A percentile compares a stretch with the other conserved stretches of the same genome.
phyloP scores from a whole-genome alignment of 2,888 invertebrate species.

The Pteria penguin region DNA sequence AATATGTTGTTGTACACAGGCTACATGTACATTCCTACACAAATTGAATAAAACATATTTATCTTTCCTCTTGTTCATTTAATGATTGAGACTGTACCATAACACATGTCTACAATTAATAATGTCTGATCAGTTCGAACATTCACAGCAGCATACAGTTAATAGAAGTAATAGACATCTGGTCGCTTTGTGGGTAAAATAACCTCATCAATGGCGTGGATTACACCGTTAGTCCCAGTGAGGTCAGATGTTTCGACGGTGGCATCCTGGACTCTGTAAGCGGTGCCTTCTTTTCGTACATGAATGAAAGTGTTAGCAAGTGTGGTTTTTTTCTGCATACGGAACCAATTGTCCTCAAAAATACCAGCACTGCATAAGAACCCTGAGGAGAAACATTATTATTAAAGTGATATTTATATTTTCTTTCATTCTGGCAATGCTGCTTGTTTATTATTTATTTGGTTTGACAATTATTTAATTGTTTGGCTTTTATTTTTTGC shows the following conservation, averaged over 20 bases:
- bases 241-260: conserved; percentile 82
- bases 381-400: conserved; percentile 54
- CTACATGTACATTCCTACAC: too few relatives aligned
- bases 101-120: too few relatives aligned
- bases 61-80: too few relatives aligned
- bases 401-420: not conserved
- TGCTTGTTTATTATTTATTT: too few relatives aligned
- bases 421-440: conserved; percentile 49
- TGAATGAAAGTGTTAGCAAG: conserved; percentile 66
- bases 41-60: too few relatives aligned
- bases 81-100: too few relatives aligned
- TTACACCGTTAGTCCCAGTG: conserved; percentile 86
- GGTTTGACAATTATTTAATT: too few relatives aligned
- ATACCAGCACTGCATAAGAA: conserved; percentile 80
- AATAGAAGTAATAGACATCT: too few relatives aligned
- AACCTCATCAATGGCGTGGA: conserved; percentile 85
- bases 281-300: conserved; percentile 22
- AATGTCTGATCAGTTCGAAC: too few relatives aligned
- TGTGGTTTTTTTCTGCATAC: conserved; percentile 76
- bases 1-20: too few relatives aligned
- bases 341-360: conserved; percentile 76
- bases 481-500: too few relatives aligned
- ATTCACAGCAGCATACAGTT: too few relatives aligned
- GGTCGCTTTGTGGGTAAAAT: conserved; percentile 77
- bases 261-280: conserved; percentile 63